phyloP scores from a whole-genome alignment of 2,113 vertebrate genomes.

The Sapayoa aenigma region DNA sequence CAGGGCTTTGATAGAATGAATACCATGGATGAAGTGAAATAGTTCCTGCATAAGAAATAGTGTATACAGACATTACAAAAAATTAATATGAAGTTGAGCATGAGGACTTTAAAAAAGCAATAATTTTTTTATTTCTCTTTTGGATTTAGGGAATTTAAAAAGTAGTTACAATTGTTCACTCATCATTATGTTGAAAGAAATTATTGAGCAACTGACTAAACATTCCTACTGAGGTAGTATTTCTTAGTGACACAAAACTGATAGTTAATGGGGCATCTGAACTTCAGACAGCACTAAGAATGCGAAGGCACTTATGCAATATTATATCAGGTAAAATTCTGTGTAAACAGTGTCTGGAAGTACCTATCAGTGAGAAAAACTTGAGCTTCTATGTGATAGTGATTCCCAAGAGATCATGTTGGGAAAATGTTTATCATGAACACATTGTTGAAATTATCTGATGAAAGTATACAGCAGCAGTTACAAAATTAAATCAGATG shows the following conservation, averaged over 20 bases:
- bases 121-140: background rate
- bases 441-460: background rate
- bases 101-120: background rate
- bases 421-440: background rate
- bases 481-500: background rate
- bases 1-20: background rate
- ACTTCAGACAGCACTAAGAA: background rate
- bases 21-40: background rate
- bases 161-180: background rate
- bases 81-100: background rate
- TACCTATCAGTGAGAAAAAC: background rate
- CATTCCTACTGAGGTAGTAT: background rate
- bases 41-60: background rate
- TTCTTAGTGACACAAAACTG: background rate
- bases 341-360: background rate
- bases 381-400: background rate
- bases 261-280: background rate
- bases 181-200: background rate
- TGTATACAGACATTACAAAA: background rate
- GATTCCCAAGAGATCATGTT: background rate
- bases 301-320: background rate
- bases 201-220: background rate
- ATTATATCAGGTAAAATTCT: background rate
- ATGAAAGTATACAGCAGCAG: background rate
- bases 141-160: background rate